Evolutionary conservation across 2,888 invertebrate genomes (phyloP), one percentile per base, ranked within the genome.

Genomic region (Camponotus fellah): DNA sequence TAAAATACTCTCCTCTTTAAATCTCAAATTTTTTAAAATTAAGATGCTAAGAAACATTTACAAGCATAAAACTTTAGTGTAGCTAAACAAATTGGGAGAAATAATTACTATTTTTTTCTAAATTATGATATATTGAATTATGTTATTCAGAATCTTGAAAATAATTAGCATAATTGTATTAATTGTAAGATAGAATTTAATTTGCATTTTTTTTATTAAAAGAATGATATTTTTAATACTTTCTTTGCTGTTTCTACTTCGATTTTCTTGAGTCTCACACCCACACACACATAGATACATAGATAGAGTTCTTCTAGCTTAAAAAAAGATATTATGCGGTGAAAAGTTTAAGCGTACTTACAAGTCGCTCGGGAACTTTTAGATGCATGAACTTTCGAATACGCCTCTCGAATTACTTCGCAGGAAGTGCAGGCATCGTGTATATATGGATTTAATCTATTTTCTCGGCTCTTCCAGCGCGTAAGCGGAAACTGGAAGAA

Each of bases 401-500:
- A 80, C 74, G 84, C 81, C 86, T 75, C 74, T 81, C 85, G 85
- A 87, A 89, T 89, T 86, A 88, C 86, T 68, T 58, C 68, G 65
- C 12, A 17, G 14, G 43, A 72, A 82, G 58, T 53, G 26, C 56
- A 26, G 58, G 26, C 49, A 46, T 26, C 71, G 66, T 66, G 83
- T 85, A 77, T 75, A 77, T 75, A 83, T 84, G 83, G 82, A 86
- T 88, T 88, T 88, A 88, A 89, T 89, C 60, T 80, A 86, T 46
- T 85, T 64, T 58, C 14, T 2, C 62, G 76, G 32, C 60, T 62
- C 10, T 46, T 21, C 10, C 43, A 26, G 14, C 37, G 56, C 37
- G 37, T 14, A 65, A 56, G 40, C 37, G 43, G 62, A 62, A 69
- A 74, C 56, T 82, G 71, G 85, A 74, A 84, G 82, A 81, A 71